Base-by-base conservation (phyloP, 2,113 vertebrate genomes). In the Prunella fulvescens region DNA sequence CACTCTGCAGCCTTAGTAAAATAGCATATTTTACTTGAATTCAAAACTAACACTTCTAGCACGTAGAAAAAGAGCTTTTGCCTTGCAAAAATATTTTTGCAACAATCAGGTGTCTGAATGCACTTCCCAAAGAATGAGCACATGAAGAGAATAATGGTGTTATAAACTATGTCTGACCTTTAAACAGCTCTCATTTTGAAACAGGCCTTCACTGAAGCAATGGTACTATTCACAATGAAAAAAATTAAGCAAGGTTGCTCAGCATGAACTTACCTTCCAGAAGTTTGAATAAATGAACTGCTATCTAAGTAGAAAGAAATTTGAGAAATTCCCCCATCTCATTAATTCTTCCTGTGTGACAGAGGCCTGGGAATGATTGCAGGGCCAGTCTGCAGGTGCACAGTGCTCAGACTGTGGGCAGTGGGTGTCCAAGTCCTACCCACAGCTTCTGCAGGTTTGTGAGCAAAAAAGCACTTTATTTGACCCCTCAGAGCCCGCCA, bases 21-120 rank as follows among this genome's bases (percentile, higher is more conserved):
- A 66, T 37, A 81, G 81, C 15, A 9, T 48, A 77, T 87, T 96
- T 95, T 76, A 35, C 65, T 95, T 66, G 50, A 96, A 88, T 92
- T 97, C 87, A 96, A 97, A 96, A 86, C 82, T 79, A 96, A 92
- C 80, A 88, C 48, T 89, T 80, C 73, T 73, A 92, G 58, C 72
- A 87, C n/a, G 1, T 17, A 93, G 77, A 88, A 90, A 60, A 96
- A 93, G 93, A 96, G 54, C 37, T 83, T 82, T 72, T 90, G 90
- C 94, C 96, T 95, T 83, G 29, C 79, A 88, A 97, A 83, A 96
- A 91, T 91, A 93, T 96, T 97, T 96, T 96, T 91, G 79, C 48
- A 92, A 77, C 91, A 96, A 94, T 93, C 92, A 97, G 94, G 89
- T 93, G 16, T 90, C 95, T 92, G 78, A 95, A 80, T 29, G 74